Evolutionary conservation across 2,113 vertebrate species (phyloP), one percentile per base, ranked within the genome.

Genomic region (Catharus bicknelli): DNA sequence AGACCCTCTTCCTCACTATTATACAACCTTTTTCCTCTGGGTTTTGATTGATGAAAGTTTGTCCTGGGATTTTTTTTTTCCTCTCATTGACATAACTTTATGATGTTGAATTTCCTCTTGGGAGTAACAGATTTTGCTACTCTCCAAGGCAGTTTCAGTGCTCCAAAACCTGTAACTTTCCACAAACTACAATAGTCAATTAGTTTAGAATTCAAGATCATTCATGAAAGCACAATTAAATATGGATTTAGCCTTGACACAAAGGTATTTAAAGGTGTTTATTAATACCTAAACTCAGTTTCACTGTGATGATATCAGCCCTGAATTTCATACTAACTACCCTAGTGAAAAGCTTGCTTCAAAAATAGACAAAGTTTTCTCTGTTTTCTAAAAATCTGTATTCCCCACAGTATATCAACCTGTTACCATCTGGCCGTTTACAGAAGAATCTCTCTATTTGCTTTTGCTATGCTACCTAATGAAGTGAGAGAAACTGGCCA

Each of bases 11-110:
- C n/a, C 53, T 22, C 43, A 55, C 27, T 77, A 30, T 50, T 94
- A 53, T 27, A 42, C 5, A 77, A 69, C 5, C 9, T 16, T 76
- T 55, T 27, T 45, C 4, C 48, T 70, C 25, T 78, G 21, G 8
- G 29, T 66, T 95, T 90, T 93, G 78, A 79, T 7, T 75, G 69
- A 79, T 87, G 20, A 47, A 89, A 84, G 10, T 82, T 90, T 84
- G 80, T 51, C 51, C 72, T 86, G 9, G 5, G 6, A 43, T 40
- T 54, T 82, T 87, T 93, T 93, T 91, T 86, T 43, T 42, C 36
- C 30, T 78, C 57, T 81, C 54, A 61, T n/a, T 74, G 45, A 61
- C 54, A 50, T 58, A 66, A 81, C 10, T 93, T 75, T 29, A 51
- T 78, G n/a, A 82, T 6, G 2, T 7, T 79, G 32, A 76, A 82